These are phyloP conservation scores for Thelaira solivaga DNA, from an alignment of 2,888 invertebrate genomes.

Conservation along the genomic window DNA sequence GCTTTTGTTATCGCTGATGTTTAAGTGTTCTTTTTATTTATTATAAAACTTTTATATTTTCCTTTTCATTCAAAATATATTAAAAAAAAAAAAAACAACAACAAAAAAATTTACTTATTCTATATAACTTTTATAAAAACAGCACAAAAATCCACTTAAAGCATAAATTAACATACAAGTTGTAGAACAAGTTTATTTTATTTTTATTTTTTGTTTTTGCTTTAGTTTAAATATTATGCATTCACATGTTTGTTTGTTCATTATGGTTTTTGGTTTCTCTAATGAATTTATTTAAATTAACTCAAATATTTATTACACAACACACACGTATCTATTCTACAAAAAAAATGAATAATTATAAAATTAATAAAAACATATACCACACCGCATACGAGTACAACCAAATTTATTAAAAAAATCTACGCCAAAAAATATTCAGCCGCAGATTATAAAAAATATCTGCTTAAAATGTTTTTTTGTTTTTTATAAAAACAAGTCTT, in stretches of 20 bases:
- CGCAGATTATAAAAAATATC: slow-evolving; percentile 32
- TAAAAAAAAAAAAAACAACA: neutral
- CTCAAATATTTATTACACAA: slow-evolving; percentile 61
- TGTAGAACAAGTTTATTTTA: slow-evolving; percentile 72
- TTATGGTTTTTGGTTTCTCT: slow-evolving; percentile 57
- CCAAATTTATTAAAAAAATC: slow-evolving; percentile 34
- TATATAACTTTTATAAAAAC: slow-evolving; percentile 42
- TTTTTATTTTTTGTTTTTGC: slow-evolving; percentile 7
- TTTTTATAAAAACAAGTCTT: slow-evolving; percentile 68
- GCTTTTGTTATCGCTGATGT: slow-evolving; percentile 9
- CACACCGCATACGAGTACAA: no score
- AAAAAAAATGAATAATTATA: slow-evolving; percentile 1
- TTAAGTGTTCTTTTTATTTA: slow-evolving; percentile 36
- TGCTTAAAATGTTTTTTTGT: neutral
- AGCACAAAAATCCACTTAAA: slow-evolving; percentile 26
- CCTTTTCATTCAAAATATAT: slow-evolving; percentile 6
- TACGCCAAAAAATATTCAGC: neutral
- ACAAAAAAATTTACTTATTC: slow-evolving; percentile 19
- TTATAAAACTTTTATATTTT: slow-evolving; percentile 27
- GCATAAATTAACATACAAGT: slow-evolving; percentile 65
- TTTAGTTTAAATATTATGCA: neutral
- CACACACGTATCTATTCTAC: slow-evolving; percentile 15
- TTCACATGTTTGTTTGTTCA: slow-evolving; percentile 22
- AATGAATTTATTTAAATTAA: slow-evolving; percentile 68
- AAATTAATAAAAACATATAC: slow-evolving; percentile 9